Percentiles rank a stretch among this genome's conserved stretches.
Evolutionary conservation across 2,797 vertebrate genomes (phyloP).

Genomic region (Micromesistius poutassou): DNA sequence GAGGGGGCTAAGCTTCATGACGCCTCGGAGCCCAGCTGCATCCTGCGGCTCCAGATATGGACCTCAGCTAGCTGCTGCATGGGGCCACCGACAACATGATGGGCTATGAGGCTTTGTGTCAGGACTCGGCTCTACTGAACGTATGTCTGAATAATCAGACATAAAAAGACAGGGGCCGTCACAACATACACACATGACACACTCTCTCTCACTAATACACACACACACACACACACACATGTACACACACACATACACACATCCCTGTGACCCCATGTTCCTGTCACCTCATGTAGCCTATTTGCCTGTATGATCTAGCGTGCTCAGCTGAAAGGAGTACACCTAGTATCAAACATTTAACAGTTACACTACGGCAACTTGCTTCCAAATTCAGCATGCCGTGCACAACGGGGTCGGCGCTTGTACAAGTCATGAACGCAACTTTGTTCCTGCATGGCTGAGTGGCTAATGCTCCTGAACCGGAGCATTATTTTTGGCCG

Average conservation of each 20-base stretch:
- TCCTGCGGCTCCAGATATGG: constrained; percentile 40
- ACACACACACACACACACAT: neutral
- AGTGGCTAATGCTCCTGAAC: too few relatives aligned
- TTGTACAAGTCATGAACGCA: neutral
- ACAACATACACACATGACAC: too few relatives aligned
- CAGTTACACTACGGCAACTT: constrained; percentile 42
- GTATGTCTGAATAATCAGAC: neutral
- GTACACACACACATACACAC: constrained; percentile 11
- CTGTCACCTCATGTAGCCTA: constrained; percentile 45
- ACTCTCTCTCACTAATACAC: neutral
- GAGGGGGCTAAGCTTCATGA: constrained; percentile 41
- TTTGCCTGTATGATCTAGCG: constrained; percentile 52
- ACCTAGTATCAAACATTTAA: constrained; percentile 67
- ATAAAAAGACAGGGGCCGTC: too few relatives aligned
- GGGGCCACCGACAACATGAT: neutral
- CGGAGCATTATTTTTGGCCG: too few relatives aligned
- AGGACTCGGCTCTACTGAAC: too few relatives aligned
- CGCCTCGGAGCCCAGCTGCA: constrained; percentile 58
- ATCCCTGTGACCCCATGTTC: constrained; percentile 34
- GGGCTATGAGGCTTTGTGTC: too few relatives aligned
- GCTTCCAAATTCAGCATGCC: constrained; percentile 40
- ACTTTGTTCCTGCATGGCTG: neutral
- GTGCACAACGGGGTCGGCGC: too few relatives aligned
- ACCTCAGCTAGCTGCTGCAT: neutral
- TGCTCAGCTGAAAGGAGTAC: constrained; percentile 66